Evolutionary conservation across 2,113 vertebrate species (phyloP).

Genomic region (Microcebus griseorufus): DNA sequence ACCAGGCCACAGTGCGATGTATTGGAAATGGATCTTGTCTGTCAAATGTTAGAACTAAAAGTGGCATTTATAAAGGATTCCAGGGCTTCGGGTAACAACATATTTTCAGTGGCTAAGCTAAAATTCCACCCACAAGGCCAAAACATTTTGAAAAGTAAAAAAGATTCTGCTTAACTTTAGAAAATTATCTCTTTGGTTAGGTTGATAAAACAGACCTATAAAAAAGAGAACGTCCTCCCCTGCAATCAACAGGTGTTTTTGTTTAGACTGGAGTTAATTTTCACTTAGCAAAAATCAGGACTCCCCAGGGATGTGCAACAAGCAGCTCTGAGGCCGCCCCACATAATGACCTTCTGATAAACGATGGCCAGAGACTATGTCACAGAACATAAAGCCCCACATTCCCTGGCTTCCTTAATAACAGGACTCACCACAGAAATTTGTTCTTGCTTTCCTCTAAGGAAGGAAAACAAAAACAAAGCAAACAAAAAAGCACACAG

Average conservation of each 20-base stretch:
- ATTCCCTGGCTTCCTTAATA: not conserved
- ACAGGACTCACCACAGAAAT: not conserved
- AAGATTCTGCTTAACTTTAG: not conserved
- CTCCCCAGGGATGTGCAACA: rapidly evolving
- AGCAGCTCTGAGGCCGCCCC: not conserved
- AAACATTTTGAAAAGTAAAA: not conserved
- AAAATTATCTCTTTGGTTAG: not conserved
- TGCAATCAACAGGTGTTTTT: not conserved
- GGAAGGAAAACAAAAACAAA: not conserved
- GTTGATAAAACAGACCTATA: not conserved
- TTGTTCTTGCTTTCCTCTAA: not conserved
- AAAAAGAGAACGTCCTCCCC: not conserved
- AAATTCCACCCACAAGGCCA: not conserved
- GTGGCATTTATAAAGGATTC: not conserved
- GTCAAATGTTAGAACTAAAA: not conserved
- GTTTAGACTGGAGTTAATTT: too few species aligned
- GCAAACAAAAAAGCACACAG: too few species aligned
- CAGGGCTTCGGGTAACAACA: not conserved
- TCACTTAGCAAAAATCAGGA: not conserved
- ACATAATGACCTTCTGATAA: too few species aligned
- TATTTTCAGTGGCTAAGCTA: not conserved
- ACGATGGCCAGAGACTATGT: not conserved
- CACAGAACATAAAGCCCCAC: not conserved
- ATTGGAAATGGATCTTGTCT: not conserved
- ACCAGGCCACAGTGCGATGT: too few species aligned